A percentile compares a stretch with the other conserved stretches of the same genome.
Conservation (phyloP, 2,888 invertebrate genomes). For the Uropetala carovei region DNA sequence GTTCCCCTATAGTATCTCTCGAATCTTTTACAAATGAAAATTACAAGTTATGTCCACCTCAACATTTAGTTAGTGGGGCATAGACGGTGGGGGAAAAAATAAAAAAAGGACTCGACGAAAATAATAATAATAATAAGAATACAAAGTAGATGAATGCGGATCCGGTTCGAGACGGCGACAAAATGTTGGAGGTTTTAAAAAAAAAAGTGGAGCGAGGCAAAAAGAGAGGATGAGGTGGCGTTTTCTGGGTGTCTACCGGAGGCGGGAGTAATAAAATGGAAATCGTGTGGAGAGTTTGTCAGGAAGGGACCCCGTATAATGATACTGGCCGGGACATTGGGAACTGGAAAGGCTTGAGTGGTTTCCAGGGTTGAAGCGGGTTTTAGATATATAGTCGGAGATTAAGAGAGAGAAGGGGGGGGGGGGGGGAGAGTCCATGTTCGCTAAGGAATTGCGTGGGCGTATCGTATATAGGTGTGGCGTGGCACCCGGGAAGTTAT, state of each 20-base stretch:
- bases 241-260: not conserved
- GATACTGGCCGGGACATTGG: not conserved
- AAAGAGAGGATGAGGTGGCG: not conserved
- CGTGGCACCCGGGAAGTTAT: not conserved
- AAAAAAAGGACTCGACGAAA: not conserved
- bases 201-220: no score
- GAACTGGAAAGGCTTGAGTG: not conserved
- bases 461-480: not conserved
- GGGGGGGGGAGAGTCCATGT: not conserved
- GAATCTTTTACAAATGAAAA: slow-evolving; percentile 11
- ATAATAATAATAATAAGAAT: slow-evolving; percentile 8
- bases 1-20: not conserved
- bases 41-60: not conserved
- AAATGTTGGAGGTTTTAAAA: not conserved
- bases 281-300: not conserved
- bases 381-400: not conserved
- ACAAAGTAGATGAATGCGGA: not conserved
- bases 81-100: not conserved
- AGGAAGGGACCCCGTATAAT: not conserved
- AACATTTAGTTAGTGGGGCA: not conserved
- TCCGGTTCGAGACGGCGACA: not conserved
- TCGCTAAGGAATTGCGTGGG: not conserved
- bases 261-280: not conserved
- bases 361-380: not conserved
- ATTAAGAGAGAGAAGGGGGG: no score